A percentile compares a stretch with the other conserved stretches of the same genome.
phyloP scores from a whole-genome alignment of 2,113 vertebrate genomes.

The Nyctibius bracteatus region DNA sequence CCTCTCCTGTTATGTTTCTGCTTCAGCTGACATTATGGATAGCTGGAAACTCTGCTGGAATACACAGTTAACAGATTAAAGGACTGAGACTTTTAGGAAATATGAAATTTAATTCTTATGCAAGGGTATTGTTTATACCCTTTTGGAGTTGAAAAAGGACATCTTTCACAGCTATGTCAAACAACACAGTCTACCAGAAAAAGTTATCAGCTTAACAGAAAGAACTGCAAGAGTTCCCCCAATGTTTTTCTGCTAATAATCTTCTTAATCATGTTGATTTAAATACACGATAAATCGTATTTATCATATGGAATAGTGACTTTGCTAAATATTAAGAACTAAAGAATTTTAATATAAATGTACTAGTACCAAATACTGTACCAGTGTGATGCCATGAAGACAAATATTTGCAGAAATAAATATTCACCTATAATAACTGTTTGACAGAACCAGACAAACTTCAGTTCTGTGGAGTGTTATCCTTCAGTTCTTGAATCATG shows the following conservation, averaged over 20 bases:
- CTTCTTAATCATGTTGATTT: neutral
- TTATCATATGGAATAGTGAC: neutral
- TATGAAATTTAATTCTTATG: neutral
- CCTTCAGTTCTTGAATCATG: neutral
- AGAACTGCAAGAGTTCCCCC: neutral
- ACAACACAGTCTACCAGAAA: neutral
- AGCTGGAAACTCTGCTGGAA: neutral
- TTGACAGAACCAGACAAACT: neutral
- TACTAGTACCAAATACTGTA: neutral
- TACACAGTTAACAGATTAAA: neutral
- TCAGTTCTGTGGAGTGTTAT: neutral
- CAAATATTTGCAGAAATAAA: neutral
- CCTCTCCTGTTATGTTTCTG: neutral
- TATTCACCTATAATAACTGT: neutral
- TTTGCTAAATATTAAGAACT: neutral
- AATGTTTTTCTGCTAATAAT: neutral
- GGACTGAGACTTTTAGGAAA: neutral
- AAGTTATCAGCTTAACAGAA: neutral
- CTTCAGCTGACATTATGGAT: neutral
- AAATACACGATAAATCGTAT: neutral
- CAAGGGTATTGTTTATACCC: neutral
- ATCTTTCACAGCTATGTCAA: neutral
- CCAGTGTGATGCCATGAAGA: neutral
- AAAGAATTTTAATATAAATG: neutral
- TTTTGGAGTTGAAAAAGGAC: neutral